A percentile compares a stretch with the other conserved stretches of the same genome.
phyloP scores from a whole-genome alignment of 2,888 invertebrate genomes.

The Drosophila quasianomalipes region DNA sequence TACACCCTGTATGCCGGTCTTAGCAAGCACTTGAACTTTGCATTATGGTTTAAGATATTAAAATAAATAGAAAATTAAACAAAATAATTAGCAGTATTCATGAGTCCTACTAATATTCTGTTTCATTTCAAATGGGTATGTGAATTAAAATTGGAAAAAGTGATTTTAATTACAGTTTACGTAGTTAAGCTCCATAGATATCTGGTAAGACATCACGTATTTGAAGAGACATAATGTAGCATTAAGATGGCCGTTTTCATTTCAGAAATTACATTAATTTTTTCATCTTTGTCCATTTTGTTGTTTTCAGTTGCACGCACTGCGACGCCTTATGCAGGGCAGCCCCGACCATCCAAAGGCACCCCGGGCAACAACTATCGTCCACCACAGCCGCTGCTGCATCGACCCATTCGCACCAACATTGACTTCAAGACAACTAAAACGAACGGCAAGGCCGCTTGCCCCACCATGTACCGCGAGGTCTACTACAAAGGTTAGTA shows the following conservation, averaged over 20 bases:
- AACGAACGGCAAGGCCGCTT: slow-evolving; percentile 93
- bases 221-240: background rate
- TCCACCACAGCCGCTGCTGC: slow-evolving; percentile 96
- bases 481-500: slow-evolving; percentile 94
- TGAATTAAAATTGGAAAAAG: background rate
- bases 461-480: slow-evolving; percentile 96
- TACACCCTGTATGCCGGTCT: background rate
- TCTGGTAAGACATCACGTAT: background rate
- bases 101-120: background rate
- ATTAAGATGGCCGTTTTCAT: background rate
- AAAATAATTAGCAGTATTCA: background rate
- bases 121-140: background rate
- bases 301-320: slow-evolving; percentile 89
- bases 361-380: slow-evolving; percentile 96
- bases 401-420: slow-evolving; percentile 97
- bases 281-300: background rate
- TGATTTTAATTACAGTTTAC: background rate
- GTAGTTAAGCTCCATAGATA: background rate
- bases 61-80: background rate
- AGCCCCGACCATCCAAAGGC: slow-evolving; percentile 94
- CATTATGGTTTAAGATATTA: background rate
- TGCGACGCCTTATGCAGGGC: slow-evolving; percentile 95
- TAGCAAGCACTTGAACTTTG: background rate
- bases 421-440: slow-evolving; percentile 95
- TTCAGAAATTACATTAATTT: background rate